Evolutionary conservation across 1,140 invertebrate genomes (phyloP), one percentile per base, ranked within the genome.

Genomic region (Proales similis): DNA sequence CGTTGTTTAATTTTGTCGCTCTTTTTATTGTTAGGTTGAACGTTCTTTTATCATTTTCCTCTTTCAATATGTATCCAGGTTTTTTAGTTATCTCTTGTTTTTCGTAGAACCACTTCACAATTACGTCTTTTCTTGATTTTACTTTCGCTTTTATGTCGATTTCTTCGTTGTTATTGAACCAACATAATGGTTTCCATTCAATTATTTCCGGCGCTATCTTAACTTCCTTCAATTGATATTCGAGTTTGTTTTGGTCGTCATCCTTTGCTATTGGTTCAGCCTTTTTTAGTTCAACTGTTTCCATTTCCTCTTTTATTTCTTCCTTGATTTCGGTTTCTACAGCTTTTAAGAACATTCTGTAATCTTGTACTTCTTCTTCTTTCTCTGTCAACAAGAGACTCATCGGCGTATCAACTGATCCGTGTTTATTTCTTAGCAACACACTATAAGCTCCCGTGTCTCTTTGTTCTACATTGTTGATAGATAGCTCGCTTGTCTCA

Each of bases 371-470:
- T 33, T 74, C 72, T 36, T 73, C 70, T n/a, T 65, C 64, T 29
- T 72, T 72, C 42, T 72, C 68, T 9, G 73, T 75, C 4, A 75
- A 71, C 42, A 76, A 73, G 6, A 75, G 67, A 1, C 73, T 73
- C 3, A 68, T 72, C 12, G 74, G 68, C 14, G 67, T 69, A 14
- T 68, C 64, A 29, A 68, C 69, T 9, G 66, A 60, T 24, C 74
- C 73, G 63, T 73, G 71, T 57, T 74, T 71, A 29, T 48, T 48
- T 48, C 33, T 7, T 1, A 48, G 1, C 20, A 19, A 20, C n/a
- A 49, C 11, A 20, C 1, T 4, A 30, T 36, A 36, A 29, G 29
- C 26, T 3, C 62, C 46, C 39, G 22, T 14, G 42, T 51, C 45
- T n/a, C 51, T 63, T 53, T 48, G 30, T 7, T 12, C 14, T 20